Conservation (phyloP, 1,140 invertebrate genomes). For the Cotesia chilonis region DNA sequence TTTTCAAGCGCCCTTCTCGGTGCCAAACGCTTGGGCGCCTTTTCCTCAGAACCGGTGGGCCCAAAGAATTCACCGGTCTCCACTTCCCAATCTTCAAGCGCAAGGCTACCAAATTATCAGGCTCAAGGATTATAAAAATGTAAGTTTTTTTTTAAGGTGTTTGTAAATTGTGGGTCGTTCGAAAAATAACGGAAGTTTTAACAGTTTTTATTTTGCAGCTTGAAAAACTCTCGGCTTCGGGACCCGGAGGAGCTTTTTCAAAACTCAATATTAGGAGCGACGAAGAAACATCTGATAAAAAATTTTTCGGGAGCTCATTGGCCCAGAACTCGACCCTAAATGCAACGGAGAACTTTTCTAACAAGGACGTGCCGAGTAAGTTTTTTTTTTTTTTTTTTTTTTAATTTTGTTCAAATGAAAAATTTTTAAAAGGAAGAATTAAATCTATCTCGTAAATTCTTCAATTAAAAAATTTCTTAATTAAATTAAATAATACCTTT, state of each 20-base stretch:
- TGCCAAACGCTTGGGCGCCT: not conserved
- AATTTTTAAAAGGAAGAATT: not conserved
- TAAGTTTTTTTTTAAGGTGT: not conserved
- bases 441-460: not conserved
- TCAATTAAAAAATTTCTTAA: too few relatives aligned
- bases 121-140: not conserved
- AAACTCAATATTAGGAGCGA: not conserved
- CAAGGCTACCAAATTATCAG: constrained; percentile 1
- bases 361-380: not conserved
- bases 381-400: not conserved
- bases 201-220: constrained; percentile 2
- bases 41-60: not conserved
- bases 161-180: too few relatives aligned
- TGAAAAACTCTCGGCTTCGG: not conserved
- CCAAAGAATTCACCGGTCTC: not conserved
- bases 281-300: not conserved
- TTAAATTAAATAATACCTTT: too few relatives aligned
- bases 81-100: not conserved
- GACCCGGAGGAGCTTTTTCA: not conserved
- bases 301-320: not conserved
- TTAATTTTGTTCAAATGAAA: not conserved
- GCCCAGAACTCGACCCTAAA: constrained; percentile 8
- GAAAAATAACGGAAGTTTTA: not conserved
- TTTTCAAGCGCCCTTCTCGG: too few relatives aligned
- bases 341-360: not conserved